These are phyloP conservation scores for Zaprionus inermis DNA, from an alignment of 1,140 invertebrate species.

Conservation along the genomic window DNA sequence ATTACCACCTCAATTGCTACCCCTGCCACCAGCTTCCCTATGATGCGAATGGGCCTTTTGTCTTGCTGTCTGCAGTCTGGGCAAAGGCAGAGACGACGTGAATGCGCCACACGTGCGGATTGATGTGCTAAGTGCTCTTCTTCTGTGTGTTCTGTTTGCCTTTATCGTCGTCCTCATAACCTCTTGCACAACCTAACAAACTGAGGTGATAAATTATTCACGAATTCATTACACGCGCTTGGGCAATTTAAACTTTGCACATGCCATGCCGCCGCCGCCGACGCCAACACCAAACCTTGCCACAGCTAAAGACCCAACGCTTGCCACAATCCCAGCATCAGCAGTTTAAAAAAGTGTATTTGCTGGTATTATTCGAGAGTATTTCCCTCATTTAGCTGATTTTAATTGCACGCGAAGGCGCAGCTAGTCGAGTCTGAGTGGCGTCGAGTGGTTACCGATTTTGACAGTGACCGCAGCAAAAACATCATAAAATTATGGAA, in stretches of 20 bases:
- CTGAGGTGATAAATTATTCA: conserved; percentile 68
- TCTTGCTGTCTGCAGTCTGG: conserved; percentile 8
- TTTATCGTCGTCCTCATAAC: conserved; percentile 45
- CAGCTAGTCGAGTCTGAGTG: conserved; percentile 31
- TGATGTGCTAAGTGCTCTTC: conserved; percentile 26
- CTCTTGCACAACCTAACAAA: conserved; percentile 22
- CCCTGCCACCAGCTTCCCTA: not conserved
- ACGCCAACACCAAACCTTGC: no score
- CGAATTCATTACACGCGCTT: conserved; percentile 67
- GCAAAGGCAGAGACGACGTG: not conserved
- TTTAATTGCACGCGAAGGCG: conserved; percentile 56
- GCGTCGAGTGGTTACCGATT: conserved; percentile 7
- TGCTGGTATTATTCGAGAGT: no score
- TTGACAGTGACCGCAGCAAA: conserved; percentile 40
- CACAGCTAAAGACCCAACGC: no score
- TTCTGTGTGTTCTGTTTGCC: conserved; percentile 35
- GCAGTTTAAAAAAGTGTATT: no score
- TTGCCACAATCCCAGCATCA: no score
- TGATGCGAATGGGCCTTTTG: not conserved
- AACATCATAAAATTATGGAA: conserved; percentile 66
- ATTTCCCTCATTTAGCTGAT: conserved; percentile 65
- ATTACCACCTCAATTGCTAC: conserved; percentile 5
- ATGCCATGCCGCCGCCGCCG: not conserved
- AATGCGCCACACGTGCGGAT: conserved; percentile 14
- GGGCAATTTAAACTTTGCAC: conserved; percentile 36